These are phyloP conservation scores for Ganaspis brasiliensis DNA, from an alignment of 2,888 invertebrate species.

Conservation along the genomic window DNA sequence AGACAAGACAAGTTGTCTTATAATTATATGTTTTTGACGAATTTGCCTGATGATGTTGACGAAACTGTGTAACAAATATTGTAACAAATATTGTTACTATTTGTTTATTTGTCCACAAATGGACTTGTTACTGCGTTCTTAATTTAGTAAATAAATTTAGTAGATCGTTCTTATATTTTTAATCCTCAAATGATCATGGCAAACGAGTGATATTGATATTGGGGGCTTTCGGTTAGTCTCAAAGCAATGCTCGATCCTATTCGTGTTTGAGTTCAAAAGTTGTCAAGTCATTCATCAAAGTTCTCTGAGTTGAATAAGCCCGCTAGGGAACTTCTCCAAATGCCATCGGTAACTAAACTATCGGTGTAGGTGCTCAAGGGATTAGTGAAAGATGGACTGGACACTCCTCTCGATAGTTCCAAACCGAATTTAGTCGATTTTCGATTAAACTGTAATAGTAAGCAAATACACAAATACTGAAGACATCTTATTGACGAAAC, in stretches of 20 bases:
- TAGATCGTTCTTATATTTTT: neutral
- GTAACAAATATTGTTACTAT: no score
- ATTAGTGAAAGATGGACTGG: constrained; percentile 22
- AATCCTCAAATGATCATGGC: constrained; percentile 14
- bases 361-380: constrained; percentile 16
- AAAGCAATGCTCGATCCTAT: constrained; percentile 32
- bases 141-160: neutral
- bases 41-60: no score
- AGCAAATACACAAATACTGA: constrained; percentile 2
- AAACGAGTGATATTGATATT: constrained; percentile 26
- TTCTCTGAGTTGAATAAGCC: constrained; percentile 7
- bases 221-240: constrained; percentile 1
- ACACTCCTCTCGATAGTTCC: constrained; percentile 21
- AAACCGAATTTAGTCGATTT: constrained; percentile 11
- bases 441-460: neutral
- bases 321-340: constrained; percentile 37
- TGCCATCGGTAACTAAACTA: constrained; percentile 25
- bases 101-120: no score
- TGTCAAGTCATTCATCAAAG: constrained; percentile 40
- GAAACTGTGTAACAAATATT: no score
- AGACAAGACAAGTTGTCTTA: no score
- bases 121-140: neutral
- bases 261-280: constrained; percentile 28
- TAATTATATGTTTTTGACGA: no score
- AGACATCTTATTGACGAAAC: neutral